A percentile compares a stretch with the other conserved stretches of the same genome.
Evolutionary conservation across 2,113 vertebrate species (phyloP).

Genomic region (Percopsis transmontana): DNA sequence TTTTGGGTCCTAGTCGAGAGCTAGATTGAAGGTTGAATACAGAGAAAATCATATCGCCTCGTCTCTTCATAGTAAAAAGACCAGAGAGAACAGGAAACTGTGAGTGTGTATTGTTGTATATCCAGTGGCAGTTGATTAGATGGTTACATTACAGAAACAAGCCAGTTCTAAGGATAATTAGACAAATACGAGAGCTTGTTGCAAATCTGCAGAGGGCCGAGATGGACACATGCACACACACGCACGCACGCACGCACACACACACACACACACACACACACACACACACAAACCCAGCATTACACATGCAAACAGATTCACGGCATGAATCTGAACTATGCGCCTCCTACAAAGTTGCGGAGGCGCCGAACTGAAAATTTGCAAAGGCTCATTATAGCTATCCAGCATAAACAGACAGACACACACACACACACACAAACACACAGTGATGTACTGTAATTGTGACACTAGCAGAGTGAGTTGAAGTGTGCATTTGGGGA

Average conservation of each 20-base stretch:
- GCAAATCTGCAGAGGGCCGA: neutral
- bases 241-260: neutral
- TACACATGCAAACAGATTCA: neutral
- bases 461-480: neutral
- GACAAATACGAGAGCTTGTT: neutral
- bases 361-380: neutral
- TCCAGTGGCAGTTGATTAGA: conserved; percentile 26
- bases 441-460: conserved; percentile 5
- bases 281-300: neutral
- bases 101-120: conserved; percentile 22
- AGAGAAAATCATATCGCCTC: conserved; percentile 8
- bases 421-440: neutral
- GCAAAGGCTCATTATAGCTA: conserved; percentile 1
- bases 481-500: neutral
- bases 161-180: neutral
- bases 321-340: conserved; percentile 11
- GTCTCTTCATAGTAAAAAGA: conserved; percentile 24
- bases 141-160: neutral
- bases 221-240: neutral
- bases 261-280: neutral
- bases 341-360: neutral
- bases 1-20: conserved; percentile 23
- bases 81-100: too few relatives aligned
- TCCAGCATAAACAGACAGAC: neutral
- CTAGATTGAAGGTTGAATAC: conserved; percentile 18